phyloP scores from a whole-genome alignment of 2,113 vertebrate species.

The Oncorhynchus nerka region DNA sequence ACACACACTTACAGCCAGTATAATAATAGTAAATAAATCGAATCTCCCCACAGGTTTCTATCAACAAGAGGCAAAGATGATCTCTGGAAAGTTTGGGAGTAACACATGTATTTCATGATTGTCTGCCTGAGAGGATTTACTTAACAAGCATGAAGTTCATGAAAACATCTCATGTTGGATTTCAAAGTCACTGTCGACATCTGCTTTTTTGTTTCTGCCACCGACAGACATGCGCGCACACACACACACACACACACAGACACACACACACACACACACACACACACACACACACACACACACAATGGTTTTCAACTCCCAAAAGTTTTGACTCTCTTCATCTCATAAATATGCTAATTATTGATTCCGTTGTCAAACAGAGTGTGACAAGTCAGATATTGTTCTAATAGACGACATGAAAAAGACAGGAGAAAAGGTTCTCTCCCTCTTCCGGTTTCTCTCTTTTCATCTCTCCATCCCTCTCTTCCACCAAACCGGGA shows the following conservation, averaged over 20 bases:
- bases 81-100: not conserved
- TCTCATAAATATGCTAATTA: conserved; percentile 75
- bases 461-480: not conserved
- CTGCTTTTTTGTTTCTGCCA: conserved; percentile 60
- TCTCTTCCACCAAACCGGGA: not conserved
- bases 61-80: not conserved
- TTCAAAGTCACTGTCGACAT: conserved; percentile 71
- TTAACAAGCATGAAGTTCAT: conserved; percentile 72
- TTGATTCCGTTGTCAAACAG: conserved; percentile 57
- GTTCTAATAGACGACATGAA: conserved; percentile 58
- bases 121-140: conserved; percentile 60
- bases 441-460: conserved; percentile 9
- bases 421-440: conserved; percentile 17
- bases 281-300: conserved; percentile 29
- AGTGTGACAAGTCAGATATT: conserved; percentile 65
- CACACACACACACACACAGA: not conserved
- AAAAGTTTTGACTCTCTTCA: conserved; percentile 64
- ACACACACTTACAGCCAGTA: not conserved
- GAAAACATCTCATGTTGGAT: conserved; percentile 68
- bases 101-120: conserved; percentile 53
- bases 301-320: conserved; percentile 39
- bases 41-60: not conserved
- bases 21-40: not conserved
- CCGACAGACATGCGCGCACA: not conserved
- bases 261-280: conserved; percentile 30